These are phyloP conservation scores for Drosophila ezoana DNA, from an alignment of 2,888 invertebrate genomes.

Conservation along the genomic window DNA sequence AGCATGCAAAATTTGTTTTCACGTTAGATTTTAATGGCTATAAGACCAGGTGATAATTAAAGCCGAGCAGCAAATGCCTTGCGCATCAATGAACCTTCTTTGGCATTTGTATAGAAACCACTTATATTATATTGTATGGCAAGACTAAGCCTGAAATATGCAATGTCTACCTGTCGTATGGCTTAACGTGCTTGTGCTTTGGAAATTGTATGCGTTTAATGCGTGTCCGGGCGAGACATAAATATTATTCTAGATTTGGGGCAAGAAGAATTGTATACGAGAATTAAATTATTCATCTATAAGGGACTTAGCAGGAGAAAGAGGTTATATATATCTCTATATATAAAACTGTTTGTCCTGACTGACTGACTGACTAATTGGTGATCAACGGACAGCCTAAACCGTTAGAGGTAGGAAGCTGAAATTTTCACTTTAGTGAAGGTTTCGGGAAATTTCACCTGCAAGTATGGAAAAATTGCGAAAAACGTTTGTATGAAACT, in stretches of 20 bases:
- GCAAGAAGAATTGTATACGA: too few species aligned
- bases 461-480: too few species aligned
- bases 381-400: too few species aligned
- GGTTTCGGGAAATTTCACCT: too few species aligned
- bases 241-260: neutral
- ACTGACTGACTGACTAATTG: too few species aligned
- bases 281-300: too few species aligned
- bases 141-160: neutral
- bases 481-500: too few species aligned
- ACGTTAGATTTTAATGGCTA: constrained; percentile 30
- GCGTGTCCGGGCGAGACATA: constrained; percentile 8
- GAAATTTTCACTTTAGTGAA: too few species aligned
- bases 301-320: too few species aligned
- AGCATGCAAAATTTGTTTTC: constrained; percentile 22
- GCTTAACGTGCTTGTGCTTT: constrained; percentile 1
- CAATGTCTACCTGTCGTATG: constrained; percentile 1
- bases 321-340: too few species aligned
- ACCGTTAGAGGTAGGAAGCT: too few species aligned
- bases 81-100: neutral
- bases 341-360: too few species aligned
- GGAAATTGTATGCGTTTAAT: neutral
- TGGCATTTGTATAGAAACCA: neutral
- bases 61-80: constrained; percentile 9
- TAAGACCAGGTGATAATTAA: constrained; percentile 25
- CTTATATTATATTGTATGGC: neutral